phyloP scores from a whole-genome alignment of 2,888 invertebrate species.

The Lampropteryx suffumata region DNA sequence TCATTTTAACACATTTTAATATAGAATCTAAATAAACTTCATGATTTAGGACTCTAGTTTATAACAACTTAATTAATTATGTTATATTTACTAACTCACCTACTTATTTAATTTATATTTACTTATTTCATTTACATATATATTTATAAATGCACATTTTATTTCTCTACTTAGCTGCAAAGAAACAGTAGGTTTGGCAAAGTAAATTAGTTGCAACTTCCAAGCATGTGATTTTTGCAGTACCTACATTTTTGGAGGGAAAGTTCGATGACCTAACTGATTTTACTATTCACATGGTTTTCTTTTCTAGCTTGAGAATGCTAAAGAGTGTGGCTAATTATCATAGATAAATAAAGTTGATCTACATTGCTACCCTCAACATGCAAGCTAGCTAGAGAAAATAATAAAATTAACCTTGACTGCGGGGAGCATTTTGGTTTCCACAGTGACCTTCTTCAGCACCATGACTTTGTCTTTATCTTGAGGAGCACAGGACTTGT shows the following conservation, averaged over 20 bases:
- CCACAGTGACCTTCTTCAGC: slow-evolving; percentile 78
- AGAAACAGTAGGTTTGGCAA: too few species aligned
- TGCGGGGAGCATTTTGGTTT: slow-evolving; percentile 74
- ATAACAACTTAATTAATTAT: too few species aligned
- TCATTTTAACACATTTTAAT: too few species aligned
- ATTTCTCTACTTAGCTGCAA: too few species aligned
- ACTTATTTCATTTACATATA: too few species aligned
- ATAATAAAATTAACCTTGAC: slow-evolving; percentile 61
- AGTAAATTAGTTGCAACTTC: too few species aligned
- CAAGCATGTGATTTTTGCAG: slow-evolving; percentile 27
- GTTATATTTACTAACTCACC: too few species aligned
- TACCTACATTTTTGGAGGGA: slow-evolving; percentile 54
- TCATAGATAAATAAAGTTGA: not conserved
- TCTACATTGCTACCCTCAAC: slow-evolving; percentile 44
- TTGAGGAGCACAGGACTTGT: slow-evolving; percentile 63
- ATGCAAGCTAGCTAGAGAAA: slow-evolving; percentile 9
- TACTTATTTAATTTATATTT: too few species aligned
- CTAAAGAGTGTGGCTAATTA: not conserved
- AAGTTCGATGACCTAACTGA: slow-evolving; percentile 56
- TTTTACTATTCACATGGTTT: slow-evolving; percentile 15
- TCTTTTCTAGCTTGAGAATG: not conserved
- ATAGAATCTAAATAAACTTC: too few species aligned
- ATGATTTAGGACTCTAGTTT: too few species aligned
- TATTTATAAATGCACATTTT: too few species aligned
- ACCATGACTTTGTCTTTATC: slow-evolving; percentile 67